Base-by-base conservation (phyloP, 2,888 invertebrate species). In the Theodoxus fluviatilis region DNA sequence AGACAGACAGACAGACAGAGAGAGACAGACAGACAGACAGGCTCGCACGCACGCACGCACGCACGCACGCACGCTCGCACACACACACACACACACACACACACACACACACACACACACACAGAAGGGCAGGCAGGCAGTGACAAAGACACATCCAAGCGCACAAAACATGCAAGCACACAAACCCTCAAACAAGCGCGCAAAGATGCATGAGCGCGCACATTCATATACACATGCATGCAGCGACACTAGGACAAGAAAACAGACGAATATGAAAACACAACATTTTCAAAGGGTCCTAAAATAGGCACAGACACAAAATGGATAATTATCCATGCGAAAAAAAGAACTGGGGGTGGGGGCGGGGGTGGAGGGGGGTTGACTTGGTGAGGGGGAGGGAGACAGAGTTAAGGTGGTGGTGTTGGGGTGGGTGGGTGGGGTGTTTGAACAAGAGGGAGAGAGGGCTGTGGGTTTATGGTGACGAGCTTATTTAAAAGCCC, bases 61-160 rank as follows among this genome's bases (percentile, higher is more conserved):
- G 25, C 63, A 37, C 63, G 4, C 28, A 37, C 35, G n/a, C 61
- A 33, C 61, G 37, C n/a, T n/a, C 35, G n/a, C 35, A 33, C 35
- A 33, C 61, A 33, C 61, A 33, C 61, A 33, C 61, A 61, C 61
- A 61, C 22, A 4, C 35, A 35, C 61, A 35, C 61, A 28, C 31
- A 28, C 59, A 28, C 59, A 4, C 31, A 9, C 59, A 9, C 28
- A 3, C 59, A 22, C 61, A 28, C 61, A 15, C n/a, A 12, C 61
- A 31, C 59, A 25, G 12, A 2, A 18, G 47, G 2, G 22, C 47
- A 47, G 1, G 18, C 18, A 18, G 22, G 18, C 18, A 2, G 22
- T 2, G 22, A 22, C 47, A 47, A 22, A n/a, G 22, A n/a, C 47
- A 47, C 47, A 18, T 18, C 18, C 22, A 47, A 47, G 18, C 47